Conservation (phyloP, 2,797 vertebrate genomes). For the Phalloptychus januarius region DNA sequence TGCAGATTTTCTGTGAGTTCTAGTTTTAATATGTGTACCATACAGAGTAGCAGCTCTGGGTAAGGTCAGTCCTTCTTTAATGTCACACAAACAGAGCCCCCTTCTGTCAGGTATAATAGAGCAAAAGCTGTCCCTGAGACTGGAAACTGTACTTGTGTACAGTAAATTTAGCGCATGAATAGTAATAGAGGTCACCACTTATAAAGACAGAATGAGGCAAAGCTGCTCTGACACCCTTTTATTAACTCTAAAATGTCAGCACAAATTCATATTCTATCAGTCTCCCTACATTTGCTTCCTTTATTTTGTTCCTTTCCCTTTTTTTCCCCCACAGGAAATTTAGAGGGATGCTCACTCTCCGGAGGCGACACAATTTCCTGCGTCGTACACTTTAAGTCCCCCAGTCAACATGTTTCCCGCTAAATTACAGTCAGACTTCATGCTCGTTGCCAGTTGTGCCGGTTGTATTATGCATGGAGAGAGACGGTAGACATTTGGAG, state of each 20-base stretch:
- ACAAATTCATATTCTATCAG: conserved; percentile 46
- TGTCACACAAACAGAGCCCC: conserved; percentile 16
- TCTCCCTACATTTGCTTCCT: conserved; percentile 49
- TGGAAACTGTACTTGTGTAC: conserved; percentile 55
- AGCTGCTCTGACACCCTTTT: conserved; percentile 66
- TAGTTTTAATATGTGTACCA: conserved; percentile 44
- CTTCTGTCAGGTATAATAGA: conserved; percentile 23
- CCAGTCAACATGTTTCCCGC: conserved; percentile 46
- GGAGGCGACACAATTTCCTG: conserved; percentile 45
- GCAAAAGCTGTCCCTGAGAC: conserved; percentile 26
- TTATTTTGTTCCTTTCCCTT: neutral
- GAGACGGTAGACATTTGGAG: conserved; percentile 17
- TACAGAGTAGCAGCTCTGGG: conserved; percentile 26
- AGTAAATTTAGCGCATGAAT: conserved; percentile 49
- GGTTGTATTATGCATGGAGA: conserved; percentile 33
- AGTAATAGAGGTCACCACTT: conserved; percentile 54
- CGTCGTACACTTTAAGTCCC: conserved; percentile 25
- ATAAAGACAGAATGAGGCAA: conserved; percentile 47
- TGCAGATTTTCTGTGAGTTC: conserved; percentile 34
- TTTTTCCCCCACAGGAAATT: conserved; percentile 25
- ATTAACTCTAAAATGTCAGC: conserved; percentile 60
- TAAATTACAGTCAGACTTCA: conserved; percentile 47
- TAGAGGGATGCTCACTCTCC: conserved; percentile 40
- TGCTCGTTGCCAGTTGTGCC: conserved; percentile 34
- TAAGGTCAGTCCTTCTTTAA: conserved; percentile 37